Evolutionary conservation across 2,888 invertebrate genomes (phyloP), one percentile per base, ranked within the genome.

Genomic region (Epirrita christyi): DNA sequence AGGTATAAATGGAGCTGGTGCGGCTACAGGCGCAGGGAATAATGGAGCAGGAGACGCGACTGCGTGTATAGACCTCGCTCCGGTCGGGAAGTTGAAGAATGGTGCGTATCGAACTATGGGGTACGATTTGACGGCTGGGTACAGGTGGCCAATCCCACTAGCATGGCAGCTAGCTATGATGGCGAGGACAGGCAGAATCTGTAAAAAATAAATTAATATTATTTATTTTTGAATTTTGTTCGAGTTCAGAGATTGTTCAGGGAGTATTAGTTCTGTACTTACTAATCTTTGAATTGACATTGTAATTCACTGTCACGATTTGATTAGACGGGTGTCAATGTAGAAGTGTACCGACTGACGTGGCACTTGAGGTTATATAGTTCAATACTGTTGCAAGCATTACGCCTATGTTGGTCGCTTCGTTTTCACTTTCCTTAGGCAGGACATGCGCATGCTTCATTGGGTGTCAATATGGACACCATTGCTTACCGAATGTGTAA

Each of bases 391-490:
- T 88, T 91, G 90, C 90, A 91, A 89, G 85, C 81, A 80, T 86
- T 83, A 83, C 85, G 83, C 80, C 79, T 84, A 78, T 81, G 79
- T 84, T 73, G 66, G 81, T 83, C 76, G 75, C 61, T 66, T 71
- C 70, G 78, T 76, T 92, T 92, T 92, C 92, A 91, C 92, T 92
- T 92, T 92, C 86, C 89, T 84, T 85, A 77, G 86, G 63, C 82
- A 88, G 89, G 88, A 87, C 84, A 76, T 76, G 76, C 67, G 87
- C 83, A 85, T 85, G 78, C 79, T 79, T 80, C 85, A 86, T 88
- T 81, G 85, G 81, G 79, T 81, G 80, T 71, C 78, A 70, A 79
- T 72, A 80, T 78, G 80, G 76, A 75, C 84, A 77, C 83, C 80
- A 85, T 81, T 71, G 81, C 68, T 76, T 79, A 78, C 82, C 80